phyloP scores from a whole-genome alignment of 2,888 invertebrate genomes.

The Formica aserva region DNA sequence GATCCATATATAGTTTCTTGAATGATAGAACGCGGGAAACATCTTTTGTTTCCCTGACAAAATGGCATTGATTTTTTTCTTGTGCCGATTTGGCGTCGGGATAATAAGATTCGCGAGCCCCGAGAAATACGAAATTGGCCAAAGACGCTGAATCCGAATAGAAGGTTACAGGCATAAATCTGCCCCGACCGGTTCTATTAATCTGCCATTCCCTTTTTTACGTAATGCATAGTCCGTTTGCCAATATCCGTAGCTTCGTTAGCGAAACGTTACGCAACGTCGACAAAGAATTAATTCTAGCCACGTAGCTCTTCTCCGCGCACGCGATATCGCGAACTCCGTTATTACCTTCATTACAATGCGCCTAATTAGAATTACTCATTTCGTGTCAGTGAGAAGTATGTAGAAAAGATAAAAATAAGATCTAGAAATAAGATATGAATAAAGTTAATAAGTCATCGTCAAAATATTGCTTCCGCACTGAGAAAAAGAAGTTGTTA shows the following conservation, averaged over 20 bases:
- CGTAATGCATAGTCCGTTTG: constrained; percentile 7
- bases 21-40: background rate
- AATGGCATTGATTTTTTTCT: background rate
- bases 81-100: background rate
- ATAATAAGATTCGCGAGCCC: constrained; percentile 19
- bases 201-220: constrained; percentile 21
- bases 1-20: background rate
- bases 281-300: constrained; percentile 42
- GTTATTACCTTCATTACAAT: constrained; percentile 37
- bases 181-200: constrained; percentile 30
- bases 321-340: constrained; percentile 15
- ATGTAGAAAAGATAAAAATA: background rate
- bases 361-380: constrained; percentile 28
- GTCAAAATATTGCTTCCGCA: background rate
- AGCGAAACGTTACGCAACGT: constrained; percentile 35
- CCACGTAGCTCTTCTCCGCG: constrained; percentile 2
- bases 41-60: background rate
- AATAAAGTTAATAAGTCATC: background rate
- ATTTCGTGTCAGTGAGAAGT: background rate
- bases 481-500: no score
- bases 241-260: constrained; percentile 33
- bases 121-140: constrained; percentile 2
- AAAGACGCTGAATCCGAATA: background rate
- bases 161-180: constrained; percentile 18
- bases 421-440: background rate